These are phyloP conservation scores for Trissolcus brochymenae DNA, from an alignment of 2,888 invertebrate species.

Conservation along the genomic window DNA sequence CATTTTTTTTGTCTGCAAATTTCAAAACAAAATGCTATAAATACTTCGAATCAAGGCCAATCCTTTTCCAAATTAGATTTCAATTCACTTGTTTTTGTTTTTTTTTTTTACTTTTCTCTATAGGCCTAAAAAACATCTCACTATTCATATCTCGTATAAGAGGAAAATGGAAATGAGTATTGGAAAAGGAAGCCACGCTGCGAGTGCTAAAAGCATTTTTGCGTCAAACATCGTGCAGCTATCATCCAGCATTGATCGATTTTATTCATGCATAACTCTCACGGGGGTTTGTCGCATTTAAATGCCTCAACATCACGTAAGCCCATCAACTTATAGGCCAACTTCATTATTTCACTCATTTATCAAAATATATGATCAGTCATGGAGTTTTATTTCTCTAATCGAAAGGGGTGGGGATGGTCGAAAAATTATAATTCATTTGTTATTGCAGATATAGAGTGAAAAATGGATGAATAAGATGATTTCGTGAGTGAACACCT, in stretches of 20 bases:
- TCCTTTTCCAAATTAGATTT: neutral
- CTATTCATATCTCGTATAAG: slow-evolving; percentile 17
- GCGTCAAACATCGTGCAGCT: slow-evolving; percentile 71
- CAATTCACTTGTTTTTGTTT: too few relatives aligned
- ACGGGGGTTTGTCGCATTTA: slow-evolving; percentile 40
- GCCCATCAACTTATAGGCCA: slow-evolving; percentile 13
- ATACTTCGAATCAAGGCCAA: too few relatives aligned
- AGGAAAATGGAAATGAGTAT: slow-evolving; percentile 33
- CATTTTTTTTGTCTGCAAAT: slow-evolving; percentile 24
- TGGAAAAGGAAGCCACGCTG: slow-evolving; percentile 63
- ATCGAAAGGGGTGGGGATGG: too few relatives aligned
- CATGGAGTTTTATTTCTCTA: neutral
- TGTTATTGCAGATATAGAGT: slow-evolving; percentile 3
- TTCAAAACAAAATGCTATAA: too few relatives aligned
- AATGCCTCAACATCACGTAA: slow-evolving; percentile 26
- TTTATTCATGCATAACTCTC: slow-evolving; percentile 70
- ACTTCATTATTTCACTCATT: slow-evolving; percentile 3
- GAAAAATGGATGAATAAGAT: slow-evolving; percentile 56
- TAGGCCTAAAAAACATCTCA: too few relatives aligned
- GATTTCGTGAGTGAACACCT: slow-evolving; percentile 66
- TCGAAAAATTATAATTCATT: neutral
- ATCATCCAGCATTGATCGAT: slow-evolving; percentile 73
- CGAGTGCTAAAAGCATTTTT: slow-evolving; percentile 75
- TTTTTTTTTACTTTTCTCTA: too few relatives aligned
- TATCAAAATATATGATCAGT: too few relatives aligned